Evolutionary conservation across 1,140 invertebrate genomes (phyloP).

Genomic region (Wasmannia auropunctata): DNA sequence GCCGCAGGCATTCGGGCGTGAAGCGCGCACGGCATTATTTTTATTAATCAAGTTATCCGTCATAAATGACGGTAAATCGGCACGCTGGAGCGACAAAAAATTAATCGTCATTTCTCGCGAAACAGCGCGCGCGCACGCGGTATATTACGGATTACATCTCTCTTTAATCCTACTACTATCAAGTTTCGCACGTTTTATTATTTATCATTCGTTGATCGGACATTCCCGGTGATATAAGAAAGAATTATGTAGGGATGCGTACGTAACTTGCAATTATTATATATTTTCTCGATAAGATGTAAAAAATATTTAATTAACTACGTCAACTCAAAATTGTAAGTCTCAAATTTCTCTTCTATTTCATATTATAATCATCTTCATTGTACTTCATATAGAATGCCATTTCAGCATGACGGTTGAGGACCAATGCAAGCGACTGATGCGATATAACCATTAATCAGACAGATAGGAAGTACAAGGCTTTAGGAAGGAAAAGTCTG

Average conservation of each 20-base stretch:
- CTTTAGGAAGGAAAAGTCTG: conserved; percentile 11
- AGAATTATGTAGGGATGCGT: background rate
- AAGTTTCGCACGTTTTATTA: background rate
- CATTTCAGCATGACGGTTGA: background rate
- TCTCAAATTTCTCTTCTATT: background rate
- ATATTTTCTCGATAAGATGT: background rate
- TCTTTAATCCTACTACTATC: background rate
- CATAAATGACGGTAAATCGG: background rate
- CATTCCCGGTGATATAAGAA: background rate
- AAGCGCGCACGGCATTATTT: background rate
- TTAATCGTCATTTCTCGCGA: conserved; percentile 12
- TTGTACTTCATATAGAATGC: too few species aligned
- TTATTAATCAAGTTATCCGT: conserved; percentile 36
- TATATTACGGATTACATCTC: background rate
- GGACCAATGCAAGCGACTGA: background rate
- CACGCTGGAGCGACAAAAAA: background rate
- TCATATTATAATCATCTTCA: background rate
- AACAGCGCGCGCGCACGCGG: background rate
- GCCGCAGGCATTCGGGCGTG: background rate
- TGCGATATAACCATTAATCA: background rate
- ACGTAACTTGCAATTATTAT: background rate
- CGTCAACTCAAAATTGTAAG: background rate
- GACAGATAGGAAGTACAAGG: background rate
- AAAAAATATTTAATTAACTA: background rate
- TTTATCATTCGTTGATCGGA: background rate